These are phyloP conservation scores for Aphidius colemani DNA, from an alignment of 2,888 invertebrate genomes.

Conservation along the genomic window DNA sequence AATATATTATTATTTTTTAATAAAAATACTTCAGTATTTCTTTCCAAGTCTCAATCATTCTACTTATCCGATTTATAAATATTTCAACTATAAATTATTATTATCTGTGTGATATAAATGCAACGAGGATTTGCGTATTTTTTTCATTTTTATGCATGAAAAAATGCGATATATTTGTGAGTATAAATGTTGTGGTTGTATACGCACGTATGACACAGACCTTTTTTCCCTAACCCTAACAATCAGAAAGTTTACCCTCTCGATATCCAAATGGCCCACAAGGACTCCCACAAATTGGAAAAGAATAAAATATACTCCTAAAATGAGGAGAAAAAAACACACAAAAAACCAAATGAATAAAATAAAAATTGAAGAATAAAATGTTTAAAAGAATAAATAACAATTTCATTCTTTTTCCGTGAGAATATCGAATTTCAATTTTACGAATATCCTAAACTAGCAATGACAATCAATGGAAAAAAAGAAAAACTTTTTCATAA, in stretches of 20 bases:
- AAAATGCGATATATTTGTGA: conserved; percentile 10
- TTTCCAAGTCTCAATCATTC: no score
- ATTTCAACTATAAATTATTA: conserved; percentile 43
- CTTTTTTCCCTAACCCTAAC: background rate
- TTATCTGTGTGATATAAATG: conserved; percentile 43
- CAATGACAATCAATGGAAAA: conserved; percentile 1
- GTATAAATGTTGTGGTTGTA: conserved; percentile 16
- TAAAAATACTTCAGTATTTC: no score
- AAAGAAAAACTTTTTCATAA: background rate
- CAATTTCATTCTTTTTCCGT: background rate
- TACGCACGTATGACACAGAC: background rate
- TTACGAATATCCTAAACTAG: background rate
- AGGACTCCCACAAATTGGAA: conserved; percentile 6
- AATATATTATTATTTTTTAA: no score
- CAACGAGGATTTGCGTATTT: conserved; percentile 36
- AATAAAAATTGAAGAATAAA: background rate
- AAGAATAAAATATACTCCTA: background rate
- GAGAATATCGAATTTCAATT: conserved; percentile 4
- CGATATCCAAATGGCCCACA: conserved; percentile 5
- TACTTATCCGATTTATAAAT: no score
- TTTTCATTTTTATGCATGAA: conserved; percentile 17
- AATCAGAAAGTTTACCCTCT: background rate
- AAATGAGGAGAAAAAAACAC: background rate
- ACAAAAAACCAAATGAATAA: background rate
- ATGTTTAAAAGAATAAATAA: background rate